These are phyloP conservation scores for Xanthorhoe spadicearia DNA, from an alignment of 2,888 invertebrate genomes.

Conservation along the genomic window DNA sequence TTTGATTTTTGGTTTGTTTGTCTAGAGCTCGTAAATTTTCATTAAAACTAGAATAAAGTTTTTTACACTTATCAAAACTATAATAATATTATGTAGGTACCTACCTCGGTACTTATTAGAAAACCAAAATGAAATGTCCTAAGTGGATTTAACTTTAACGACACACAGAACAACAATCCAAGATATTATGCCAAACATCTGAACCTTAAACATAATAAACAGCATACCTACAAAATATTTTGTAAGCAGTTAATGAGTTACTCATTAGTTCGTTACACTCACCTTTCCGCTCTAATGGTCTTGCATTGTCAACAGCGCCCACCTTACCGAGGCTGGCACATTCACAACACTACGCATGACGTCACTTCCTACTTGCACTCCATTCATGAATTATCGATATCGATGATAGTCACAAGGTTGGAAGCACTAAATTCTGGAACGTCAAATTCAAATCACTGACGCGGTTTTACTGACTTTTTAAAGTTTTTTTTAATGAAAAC, in stretches of 20 bases:
- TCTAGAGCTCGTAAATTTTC: neutral
- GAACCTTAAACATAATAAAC: constrained; percentile 25
- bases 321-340: constrained; percentile 62
- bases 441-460: constrained; percentile 50
- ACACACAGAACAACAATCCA: neutral
- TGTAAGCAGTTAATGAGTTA: constrained; percentile 56
- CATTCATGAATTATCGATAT: constrained; percentile 73
- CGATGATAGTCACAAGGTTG: constrained; percentile 56
- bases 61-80: neutral
- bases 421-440: constrained; percentile 56
- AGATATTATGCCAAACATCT: constrained; percentile 12
- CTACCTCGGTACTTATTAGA: neutral
- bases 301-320: constrained; percentile 79
- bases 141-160: neutral
- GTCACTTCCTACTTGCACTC: constrained; percentile 79
- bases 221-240: constrained; percentile 56
- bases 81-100: neutral
- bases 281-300: constrained; percentile 81
- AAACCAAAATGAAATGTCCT: neutral
- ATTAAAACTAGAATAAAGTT: neutral
- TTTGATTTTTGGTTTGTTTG: neutral
- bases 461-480: constrained; percentile 49
- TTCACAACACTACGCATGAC: constrained; percentile 82
- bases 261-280: constrained; percentile 65
- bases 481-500: constrained; percentile 61